Evolutionary conservation across 1,140 invertebrate species (phyloP).

Genomic region (Nasonia vitripennis): DNA sequence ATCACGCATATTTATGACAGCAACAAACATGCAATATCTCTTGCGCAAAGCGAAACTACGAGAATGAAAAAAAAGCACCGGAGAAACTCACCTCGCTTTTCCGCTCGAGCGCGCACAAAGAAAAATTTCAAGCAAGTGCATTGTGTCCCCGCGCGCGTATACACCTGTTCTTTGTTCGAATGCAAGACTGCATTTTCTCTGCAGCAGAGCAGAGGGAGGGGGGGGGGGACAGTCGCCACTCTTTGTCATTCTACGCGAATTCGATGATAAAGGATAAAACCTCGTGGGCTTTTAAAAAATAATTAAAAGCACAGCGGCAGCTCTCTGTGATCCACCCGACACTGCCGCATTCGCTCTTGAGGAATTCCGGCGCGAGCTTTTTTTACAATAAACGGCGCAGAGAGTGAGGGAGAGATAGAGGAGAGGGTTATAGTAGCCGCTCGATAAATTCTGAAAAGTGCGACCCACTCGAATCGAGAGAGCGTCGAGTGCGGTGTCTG

Average conservation of each 20-base stretch:
- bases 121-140: neutral
- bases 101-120: neutral
- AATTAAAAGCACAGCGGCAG: constrained; percentile 34
- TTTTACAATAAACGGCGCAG: neutral
- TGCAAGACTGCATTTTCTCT: neutral
- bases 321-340: constrained; percentile 27
- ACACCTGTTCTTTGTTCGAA: constrained; percentile 1
- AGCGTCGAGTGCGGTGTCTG: neutral
- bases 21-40: neutral
- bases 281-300: constrained; percentile 11
- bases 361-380: neutral
- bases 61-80: neutral
- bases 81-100: constrained; percentile 7
- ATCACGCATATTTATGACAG: constrained; percentile 28
- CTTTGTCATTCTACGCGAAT: constrained; percentile 16
- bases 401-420: neutral
- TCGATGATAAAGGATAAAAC: constrained; percentile 11
- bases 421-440: neutral
- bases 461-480: neutral
- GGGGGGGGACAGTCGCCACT: neutral
- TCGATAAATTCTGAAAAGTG: constrained; percentile 17
- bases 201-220: too few species aligned
- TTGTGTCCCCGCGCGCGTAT: neutral
- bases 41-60: neutral
- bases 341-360: neutral